Evolutionary conservation across 37 sponge, comb jelly and placozoan species (phyloP).

Genomic region (Ianthella basta): DNA sequence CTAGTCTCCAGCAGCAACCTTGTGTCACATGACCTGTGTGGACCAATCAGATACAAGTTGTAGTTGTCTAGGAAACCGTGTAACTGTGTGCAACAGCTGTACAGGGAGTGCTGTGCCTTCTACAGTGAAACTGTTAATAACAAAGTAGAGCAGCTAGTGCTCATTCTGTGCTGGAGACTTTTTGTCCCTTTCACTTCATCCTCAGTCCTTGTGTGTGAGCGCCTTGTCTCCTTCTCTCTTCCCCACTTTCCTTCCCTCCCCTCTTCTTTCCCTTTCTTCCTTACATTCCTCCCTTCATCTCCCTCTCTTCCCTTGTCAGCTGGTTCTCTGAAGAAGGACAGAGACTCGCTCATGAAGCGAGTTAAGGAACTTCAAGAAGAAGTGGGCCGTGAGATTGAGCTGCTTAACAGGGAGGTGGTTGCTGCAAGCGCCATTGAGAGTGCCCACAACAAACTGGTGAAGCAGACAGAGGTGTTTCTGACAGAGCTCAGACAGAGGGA

Average conservation of each 20-base stretch:
- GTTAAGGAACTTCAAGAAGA: slow-evolving; percentile 31
- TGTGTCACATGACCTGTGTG: no score
- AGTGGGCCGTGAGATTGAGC: slow-evolving; percentile 44
- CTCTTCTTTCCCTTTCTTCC: neutral
- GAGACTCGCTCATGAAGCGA: slow-evolving; percentile 30
- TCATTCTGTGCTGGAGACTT: no score
- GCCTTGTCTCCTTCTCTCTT: neutral
- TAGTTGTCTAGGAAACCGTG: no score
- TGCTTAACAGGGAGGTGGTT: slow-evolving; percentile 20
- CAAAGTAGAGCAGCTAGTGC: no score
- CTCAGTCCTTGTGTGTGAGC: neutral
- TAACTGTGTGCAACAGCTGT: no score
- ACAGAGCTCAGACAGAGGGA: slow-evolving; percentile 54
- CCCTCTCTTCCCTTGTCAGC: slow-evolving; percentile 19
- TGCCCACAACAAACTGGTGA: slow-evolving; percentile 35
- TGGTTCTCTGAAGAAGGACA: slow-evolving; percentile 69
- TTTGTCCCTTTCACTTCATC: neutral
- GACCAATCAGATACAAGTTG: no score
- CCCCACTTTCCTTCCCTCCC: neutral
- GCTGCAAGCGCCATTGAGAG: slow-evolving; percentile 35
- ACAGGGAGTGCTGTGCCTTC: no score
- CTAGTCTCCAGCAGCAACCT: no score
- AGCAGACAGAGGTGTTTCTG: slow-evolving; percentile 38
- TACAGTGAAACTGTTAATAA: no score
- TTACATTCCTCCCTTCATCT: neutral